Conservation (phyloP, 1,140 invertebrate genomes). For the Formica selysi region DNA sequence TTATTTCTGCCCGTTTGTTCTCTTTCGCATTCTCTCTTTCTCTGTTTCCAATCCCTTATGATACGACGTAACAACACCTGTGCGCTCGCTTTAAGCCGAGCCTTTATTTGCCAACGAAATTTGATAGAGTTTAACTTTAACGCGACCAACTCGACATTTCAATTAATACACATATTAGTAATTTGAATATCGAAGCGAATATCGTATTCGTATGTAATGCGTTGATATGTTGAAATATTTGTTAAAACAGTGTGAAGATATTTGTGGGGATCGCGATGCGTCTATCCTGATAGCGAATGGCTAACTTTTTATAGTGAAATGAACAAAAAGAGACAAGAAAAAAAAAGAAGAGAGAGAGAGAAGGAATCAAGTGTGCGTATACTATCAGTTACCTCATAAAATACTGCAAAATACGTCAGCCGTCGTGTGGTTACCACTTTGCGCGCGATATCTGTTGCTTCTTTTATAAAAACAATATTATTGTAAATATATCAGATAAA, state of each 20-base stretch:
- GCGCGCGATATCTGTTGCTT: conserved; percentile 14
- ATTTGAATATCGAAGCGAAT: conserved; percentile 7
- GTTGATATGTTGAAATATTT: background rate
- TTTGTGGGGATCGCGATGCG: background rate
- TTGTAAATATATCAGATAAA: conserved; percentile 15
- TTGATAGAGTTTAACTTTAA: background rate
- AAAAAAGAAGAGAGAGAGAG: no score
- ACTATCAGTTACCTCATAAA: conserved; percentile 38
- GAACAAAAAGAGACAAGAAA: background rate
- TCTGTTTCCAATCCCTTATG: background rate
- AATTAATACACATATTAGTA: background rate
- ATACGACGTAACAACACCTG: background rate
- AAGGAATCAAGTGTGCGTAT: background rate
- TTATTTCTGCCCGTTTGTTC: conserved; percentile 1
- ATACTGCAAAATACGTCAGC: conserved; percentile 3
- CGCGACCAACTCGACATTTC: conserved; percentile 2
- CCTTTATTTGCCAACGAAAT: conserved; percentile 32
- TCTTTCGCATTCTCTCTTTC: background rate
- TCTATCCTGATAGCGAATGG: conserved; percentile 6
- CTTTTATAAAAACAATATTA: conserved; percentile 21
- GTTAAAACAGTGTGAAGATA: background rate
- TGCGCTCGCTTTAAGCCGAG: background rate
- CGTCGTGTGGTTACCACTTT: background rate
- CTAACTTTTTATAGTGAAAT: conserved; percentile 22
- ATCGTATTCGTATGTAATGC: background rate